phyloP scores from a whole-genome alignment of 1,140 invertebrate genomes.

The Penaeus indicus region DNA sequence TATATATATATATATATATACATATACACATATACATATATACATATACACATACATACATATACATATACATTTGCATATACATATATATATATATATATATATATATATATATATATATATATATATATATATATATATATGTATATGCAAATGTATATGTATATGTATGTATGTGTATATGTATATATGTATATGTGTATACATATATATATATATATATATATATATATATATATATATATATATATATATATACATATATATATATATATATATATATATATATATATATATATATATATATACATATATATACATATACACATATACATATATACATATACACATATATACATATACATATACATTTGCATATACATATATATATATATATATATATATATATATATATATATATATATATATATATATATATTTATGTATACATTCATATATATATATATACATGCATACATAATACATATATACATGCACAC shows the following conservation, averaged over 20 bases:
- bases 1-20: too few relatives aligned
- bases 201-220: not conserved
- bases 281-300: slow-evolving; percentile 12
- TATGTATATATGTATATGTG: slow-evolving; percentile 9
- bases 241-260: not conserved
- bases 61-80: not conserved
- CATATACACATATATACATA: slow-evolving; percentile 1
- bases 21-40: too few relatives aligned
- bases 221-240: not conserved
- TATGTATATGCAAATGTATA: not conserved
- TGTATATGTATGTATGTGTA: not conserved
- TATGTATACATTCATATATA: not conserved
- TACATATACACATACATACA: too few relatives aligned
- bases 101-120: slow-evolving; percentile 25
- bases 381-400: slow-evolving; percentile 1
- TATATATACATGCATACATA: not conserved
- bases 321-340: not conserved
- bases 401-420: not conserved
- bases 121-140: slow-evolving; percentile 19
- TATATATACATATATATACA: not conserved
- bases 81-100: slow-evolving; percentile 13
- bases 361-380: not conserved
- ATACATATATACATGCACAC: not conserved
- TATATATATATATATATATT: slow-evolving; percentile 18
- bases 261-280: not conserved